Percentiles rank a stretch among this genome's conserved stretches.
Evolutionary conservation across 2,888 invertebrate species (phyloP).

Genomic region (Tinea trinotella): DNA sequence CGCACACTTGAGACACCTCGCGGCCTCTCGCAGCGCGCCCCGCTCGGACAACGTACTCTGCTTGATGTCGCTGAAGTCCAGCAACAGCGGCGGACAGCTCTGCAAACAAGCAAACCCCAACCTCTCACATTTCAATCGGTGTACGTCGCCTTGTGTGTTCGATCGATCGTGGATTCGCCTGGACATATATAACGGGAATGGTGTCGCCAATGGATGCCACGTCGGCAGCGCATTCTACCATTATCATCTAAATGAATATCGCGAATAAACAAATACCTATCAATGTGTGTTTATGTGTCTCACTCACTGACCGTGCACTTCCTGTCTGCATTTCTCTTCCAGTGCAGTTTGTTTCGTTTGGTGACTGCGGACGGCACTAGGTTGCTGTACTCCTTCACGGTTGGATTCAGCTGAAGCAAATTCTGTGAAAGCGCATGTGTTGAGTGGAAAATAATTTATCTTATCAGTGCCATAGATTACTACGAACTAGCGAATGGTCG

Average conservation of each 20-base stretch:
- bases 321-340: slow-evolving; percentile 94
- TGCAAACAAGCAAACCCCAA: too few relatives aligned
- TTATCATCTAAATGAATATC: too few relatives aligned
- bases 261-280: too few relatives aligned
- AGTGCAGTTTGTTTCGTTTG: slow-evolving; percentile 90
- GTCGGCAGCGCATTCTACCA: too few relatives aligned
- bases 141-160: too few relatives aligned
- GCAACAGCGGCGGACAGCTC: slow-evolving; percentile 79
- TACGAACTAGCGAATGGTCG: too few relatives aligned
- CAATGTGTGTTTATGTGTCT: too few relatives aligned
- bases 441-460: too few relatives aligned
- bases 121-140: too few relatives aligned
- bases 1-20: slow-evolving; percentile 91
- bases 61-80: slow-evolving; percentile 97
- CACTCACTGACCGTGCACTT: slow-evolving; percentile 81
- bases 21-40: slow-evolving; percentile 91
- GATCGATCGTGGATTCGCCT: too few relatives aligned
- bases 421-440: slow-evolving; percentile 80
- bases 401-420: slow-evolving; percentile 88
- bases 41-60: slow-evolving; percentile 97
- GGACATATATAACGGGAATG: too few relatives aligned
- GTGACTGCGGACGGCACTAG: slow-evolving; percentile 88
- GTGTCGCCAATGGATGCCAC: too few relatives aligned
- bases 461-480: not conserved
- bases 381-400: slow-evolving; percentile 80